phyloP scores from a whole-genome alignment of 1,140 invertebrate species.

The Papilio helenus region DNA sequence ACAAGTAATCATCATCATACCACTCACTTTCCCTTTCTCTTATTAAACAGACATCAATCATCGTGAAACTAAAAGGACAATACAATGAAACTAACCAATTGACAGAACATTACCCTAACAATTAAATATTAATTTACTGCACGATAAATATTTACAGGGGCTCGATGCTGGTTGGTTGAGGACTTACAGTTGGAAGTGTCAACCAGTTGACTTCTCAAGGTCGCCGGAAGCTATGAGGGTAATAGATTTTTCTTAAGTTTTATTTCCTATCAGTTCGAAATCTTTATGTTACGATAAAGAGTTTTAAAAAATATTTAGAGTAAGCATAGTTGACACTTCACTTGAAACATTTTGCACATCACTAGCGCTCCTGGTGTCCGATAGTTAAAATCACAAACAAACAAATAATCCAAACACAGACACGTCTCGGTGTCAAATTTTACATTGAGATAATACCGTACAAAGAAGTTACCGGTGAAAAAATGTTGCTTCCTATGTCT shows the following conservation, averaged over 20 bases:
- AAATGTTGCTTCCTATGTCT: too few relatives aligned
- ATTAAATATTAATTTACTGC: background rate
- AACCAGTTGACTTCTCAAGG: conserved; percentile 90
- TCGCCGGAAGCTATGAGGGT: conserved; percentile 89
- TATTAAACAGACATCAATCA: background rate
- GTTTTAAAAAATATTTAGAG: too few relatives aligned
- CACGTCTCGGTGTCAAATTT: too few relatives aligned
- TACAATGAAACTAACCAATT: background rate
- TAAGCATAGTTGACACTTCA: too few relatives aligned
- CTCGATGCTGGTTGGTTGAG: conserved; percentile 84
- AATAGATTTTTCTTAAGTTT: conserved; percentile 47
- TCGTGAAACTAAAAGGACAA: background rate
- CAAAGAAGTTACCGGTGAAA: too few relatives aligned
- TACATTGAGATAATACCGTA: too few relatives aligned
- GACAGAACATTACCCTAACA: background rate
- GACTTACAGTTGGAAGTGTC: conserved; percentile 92
- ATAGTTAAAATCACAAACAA: too few relatives aligned
- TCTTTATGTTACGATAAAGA: too few relatives aligned
- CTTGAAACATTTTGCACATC: too few relatives aligned
- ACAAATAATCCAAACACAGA: too few relatives aligned
- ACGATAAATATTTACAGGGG: conserved; percentile 76
- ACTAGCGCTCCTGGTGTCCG: too few relatives aligned
- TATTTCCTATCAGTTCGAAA: too few relatives aligned
- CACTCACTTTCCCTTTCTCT: conserved; percentile 1
- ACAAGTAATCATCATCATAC: conserved; percentile 13